phyloP scores from a whole-genome alignment of 1,140 invertebrate species.

The Drosophila guanche region DNA sequence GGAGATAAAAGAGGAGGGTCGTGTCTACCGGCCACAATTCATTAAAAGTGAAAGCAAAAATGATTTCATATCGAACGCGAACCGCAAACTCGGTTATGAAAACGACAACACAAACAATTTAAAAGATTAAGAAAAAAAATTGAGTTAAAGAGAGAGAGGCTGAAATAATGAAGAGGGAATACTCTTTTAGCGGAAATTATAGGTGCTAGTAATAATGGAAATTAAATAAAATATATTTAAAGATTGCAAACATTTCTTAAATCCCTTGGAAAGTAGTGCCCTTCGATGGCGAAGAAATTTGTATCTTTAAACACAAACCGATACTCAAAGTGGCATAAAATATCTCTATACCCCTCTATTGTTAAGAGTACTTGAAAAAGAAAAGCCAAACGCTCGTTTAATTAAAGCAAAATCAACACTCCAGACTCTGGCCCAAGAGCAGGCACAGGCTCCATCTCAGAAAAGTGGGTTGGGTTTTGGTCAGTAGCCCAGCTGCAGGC shows the following conservation, averaged over 20 bases:
- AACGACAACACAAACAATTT: constrained; percentile 60
- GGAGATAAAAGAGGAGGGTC: constrained; percentile 1
- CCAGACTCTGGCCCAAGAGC: constrained; percentile 18
- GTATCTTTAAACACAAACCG: no score
- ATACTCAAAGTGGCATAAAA: no score
- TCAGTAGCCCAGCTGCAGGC: constrained; percentile 42
- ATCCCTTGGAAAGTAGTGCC: no score
- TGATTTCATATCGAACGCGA: constrained; percentile 73
- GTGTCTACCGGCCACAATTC: constrained; percentile 52
- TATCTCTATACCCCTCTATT: background rate
- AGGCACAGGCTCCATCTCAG: background rate
- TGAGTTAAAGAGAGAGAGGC: constrained; percentile 33
- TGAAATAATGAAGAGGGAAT: constrained; percentile 19
- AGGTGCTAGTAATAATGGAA: background rate
- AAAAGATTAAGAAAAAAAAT: constrained; percentile 58
- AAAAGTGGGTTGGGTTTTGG: constrained; percentile 56
- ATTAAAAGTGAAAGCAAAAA: constrained; percentile 81
- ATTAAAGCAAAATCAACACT: constrained; percentile 72
- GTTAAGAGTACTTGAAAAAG: constrained; percentile 43
- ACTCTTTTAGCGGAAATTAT: constrained; percentile 16
- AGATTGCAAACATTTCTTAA: no score
- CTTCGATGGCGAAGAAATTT: no score
- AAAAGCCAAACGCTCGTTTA: constrained; percentile 51
- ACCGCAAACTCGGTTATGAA: constrained; percentile 75
- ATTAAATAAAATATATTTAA: no score